These are phyloP conservation scores for Mayetiola destructor DNA, from an alignment of 2,888 invertebrate species.

Conservation along the genomic window DNA sequence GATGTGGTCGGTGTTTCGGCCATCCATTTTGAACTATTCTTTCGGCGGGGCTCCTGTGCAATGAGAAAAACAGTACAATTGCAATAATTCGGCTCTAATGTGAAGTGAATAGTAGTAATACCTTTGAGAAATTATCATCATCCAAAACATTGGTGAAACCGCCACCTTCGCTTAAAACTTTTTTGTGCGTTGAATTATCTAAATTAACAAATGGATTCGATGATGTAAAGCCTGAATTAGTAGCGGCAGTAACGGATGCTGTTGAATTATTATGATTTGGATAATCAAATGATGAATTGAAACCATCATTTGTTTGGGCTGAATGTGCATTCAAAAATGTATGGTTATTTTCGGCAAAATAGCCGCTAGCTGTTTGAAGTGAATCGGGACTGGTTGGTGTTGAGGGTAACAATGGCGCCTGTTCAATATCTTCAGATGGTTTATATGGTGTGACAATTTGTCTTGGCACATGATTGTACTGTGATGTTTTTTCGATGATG, in stretches of 20 bases:
- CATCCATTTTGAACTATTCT: constrained; percentile 20
- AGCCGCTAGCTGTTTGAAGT: constrained; percentile 34
- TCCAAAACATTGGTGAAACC: constrained; percentile 22
- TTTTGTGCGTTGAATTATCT: constrained; percentile 9
- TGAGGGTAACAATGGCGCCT: constrained; percentile 46
- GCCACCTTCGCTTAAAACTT: constrained; percentile 13
- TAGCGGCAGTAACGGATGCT: constrained; percentile 12
- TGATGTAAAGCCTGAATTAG: constrained; percentile 19
- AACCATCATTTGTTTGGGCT: constrained; percentile 26
- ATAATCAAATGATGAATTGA: constrained; percentile 31
- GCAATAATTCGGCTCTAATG: background rate
- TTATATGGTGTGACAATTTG: constrained; percentile 82
- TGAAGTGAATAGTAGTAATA: background rate
- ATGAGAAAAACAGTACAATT: background rate
- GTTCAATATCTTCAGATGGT: constrained; percentile 68
- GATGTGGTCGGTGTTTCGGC: constrained; percentile 18
- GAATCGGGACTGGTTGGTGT: constrained; percentile 36
- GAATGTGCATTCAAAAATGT: constrained; percentile 31
- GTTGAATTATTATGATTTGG: constrained; percentile 18
- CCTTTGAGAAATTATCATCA: constrained; percentile 11
- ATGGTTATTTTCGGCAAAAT: constrained; percentile 34
- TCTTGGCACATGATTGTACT: constrained; percentile 67
- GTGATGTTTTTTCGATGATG: constrained; percentile 16
- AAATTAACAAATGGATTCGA: constrained; percentile 31
- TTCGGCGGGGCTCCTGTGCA: background rate